Base-by-base conservation (phyloP, 2,888 invertebrate genomes). In the Scaptomyza reducta region DNA sequence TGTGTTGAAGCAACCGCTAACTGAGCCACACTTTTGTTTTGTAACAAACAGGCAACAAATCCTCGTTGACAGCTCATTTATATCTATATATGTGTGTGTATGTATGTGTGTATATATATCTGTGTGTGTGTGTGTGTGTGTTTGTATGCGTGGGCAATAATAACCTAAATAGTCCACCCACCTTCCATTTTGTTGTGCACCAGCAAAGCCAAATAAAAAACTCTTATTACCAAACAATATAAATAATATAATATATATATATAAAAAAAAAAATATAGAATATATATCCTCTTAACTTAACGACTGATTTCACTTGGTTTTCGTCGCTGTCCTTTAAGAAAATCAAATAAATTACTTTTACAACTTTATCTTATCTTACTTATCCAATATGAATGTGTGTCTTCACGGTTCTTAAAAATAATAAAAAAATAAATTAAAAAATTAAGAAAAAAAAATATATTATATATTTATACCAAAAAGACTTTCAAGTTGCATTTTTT, bases 31-130 rank as follows among this genome's bases (percentile, higher is more conserved):
- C 69, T 72, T 70, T 73, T 73, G 59, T 64, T 73, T 64, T 72
- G 70, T 51, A 55, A 66, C 72, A 63, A 67, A 70, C 50, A 54
- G 67, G 72, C 74, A 38, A 77, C 74, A 74, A 74, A 74, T 74
- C 68, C 73, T 79, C 58, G 72, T 64, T 85, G 86, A 85, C 86
- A 85, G 83, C 83, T 75, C 72, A 55, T 68, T 60, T 70, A 73
- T 64, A 60, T 75, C 63, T 78, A 70, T 61, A 38, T 68, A 54
- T 58, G 33, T 61, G 47, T 46, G 44, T 54, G 10, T 60, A 22
- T 31, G 18, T 44, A 40, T 62, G 49, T 42, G 53, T 22, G 55
- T 42, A 53, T 35, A 14, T 38, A 42, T 31, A 22, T 29, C 16
- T 55, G 10, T 59, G 42, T 27, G 49, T 56, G 41, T 45, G 41